These are phyloP conservation scores for Heliconius melpomene DNA, from an alignment of 1,140 invertebrate species.

Conservation along the genomic window DNA sequence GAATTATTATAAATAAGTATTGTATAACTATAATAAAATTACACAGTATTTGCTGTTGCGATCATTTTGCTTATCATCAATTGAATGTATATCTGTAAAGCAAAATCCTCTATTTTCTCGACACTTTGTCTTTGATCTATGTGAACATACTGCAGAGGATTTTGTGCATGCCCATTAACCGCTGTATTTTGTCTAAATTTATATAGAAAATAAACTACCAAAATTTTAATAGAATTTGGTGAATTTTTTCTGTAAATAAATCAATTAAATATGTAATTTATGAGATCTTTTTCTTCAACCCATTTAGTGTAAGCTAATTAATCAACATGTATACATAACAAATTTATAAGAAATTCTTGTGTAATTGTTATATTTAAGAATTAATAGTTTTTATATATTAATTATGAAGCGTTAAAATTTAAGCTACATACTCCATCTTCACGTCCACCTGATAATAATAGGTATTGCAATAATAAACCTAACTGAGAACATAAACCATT, in stretches of 20 bases:
- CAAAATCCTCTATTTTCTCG: conserved; percentile 49
- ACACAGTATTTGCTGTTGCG: conserved; percentile 62
- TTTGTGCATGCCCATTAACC: conserved; percentile 56
- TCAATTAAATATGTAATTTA: conserved; percentile 76
- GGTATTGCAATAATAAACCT: no score
- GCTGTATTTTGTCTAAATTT: conserved; percentile 73
- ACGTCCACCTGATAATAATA: no score
- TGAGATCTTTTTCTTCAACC: conserved; percentile 48
- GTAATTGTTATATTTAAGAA: no score
- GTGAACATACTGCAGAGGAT: conserved; percentile 42
- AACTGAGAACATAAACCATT: no score
- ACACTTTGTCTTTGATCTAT: conserved; percentile 37
- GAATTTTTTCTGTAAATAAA: conserved; percentile 80
- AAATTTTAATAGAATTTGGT: conserved; percentile 73
- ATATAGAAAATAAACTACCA: conserved; percentile 72
- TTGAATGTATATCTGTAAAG: conserved; percentile 29
- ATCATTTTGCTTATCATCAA: conserved; percentile 54
- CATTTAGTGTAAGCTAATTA: conserved; percentile 22
- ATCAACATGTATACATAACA: neutral
- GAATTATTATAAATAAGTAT: conserved; percentile 63
- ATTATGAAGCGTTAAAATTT: no score
- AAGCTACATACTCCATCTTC: no score
- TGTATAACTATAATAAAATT: conserved; percentile 68
- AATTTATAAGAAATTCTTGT: no score
- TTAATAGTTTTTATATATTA: no score